Percentiles rank a stretch among this genome's conserved stretches.
Evolutionary conservation across 2,888 invertebrate species (phyloP).

Genomic region (Watsonalla cultraria): DNA sequence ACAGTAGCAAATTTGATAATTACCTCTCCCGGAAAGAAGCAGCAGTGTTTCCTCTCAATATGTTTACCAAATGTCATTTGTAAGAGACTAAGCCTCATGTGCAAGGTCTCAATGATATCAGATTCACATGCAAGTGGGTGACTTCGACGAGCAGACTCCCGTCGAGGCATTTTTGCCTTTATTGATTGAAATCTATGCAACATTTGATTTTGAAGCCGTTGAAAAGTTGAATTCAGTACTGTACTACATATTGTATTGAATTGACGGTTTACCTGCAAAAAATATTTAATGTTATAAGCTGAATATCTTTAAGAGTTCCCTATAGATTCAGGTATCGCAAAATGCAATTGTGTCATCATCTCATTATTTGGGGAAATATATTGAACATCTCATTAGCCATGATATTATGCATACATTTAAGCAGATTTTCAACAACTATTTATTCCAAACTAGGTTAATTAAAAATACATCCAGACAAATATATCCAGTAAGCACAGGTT

Average conservation of each 20-base stretch:
- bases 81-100: constrained; percentile 92
- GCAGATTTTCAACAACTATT: no score
- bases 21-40: constrained; percentile 97
- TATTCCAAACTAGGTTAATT: no score
- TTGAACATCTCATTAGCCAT: no score
- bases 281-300: background rate
- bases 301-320: no score
- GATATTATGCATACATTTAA: no score
- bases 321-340: no score
- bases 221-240: constrained; percentile 91
- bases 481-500: no score
- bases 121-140: constrained; percentile 95
- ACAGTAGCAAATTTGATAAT: constrained; percentile 31
- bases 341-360: no score
- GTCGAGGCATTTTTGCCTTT: constrained; percentile 93
- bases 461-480: no score
- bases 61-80: constrained; percentile 98
- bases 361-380: no score
- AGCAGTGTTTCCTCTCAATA: constrained; percentile 94
- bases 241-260: constrained; percentile 89
- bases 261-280: constrained; percentile 85
- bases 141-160: constrained; percentile 93
- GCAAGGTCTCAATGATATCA: constrained; percentile 94
- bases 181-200: constrained; percentile 90
- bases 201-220: constrained; percentile 91